Conservation (phyloP, 2,797 vertebrate genomes). For the Platalea minor region DNA sequence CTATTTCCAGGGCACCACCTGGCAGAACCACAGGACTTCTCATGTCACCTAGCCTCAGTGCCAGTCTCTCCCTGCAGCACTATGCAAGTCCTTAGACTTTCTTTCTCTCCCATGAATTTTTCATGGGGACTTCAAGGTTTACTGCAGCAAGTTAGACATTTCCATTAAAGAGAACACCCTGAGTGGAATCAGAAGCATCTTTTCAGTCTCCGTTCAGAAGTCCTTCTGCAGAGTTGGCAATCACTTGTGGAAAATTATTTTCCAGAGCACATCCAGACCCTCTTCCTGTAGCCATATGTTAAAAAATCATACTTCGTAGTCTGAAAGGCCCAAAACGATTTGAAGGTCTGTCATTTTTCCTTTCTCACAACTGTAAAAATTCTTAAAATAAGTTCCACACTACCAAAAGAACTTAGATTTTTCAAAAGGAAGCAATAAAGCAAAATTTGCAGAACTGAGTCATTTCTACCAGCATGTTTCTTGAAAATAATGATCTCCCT, state of each 20-base stretch:
- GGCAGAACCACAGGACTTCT: neutral
- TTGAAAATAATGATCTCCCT: neutral
- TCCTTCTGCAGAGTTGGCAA: slow-evolving; percentile 52
- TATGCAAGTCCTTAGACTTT: neutral
- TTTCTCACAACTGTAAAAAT: slow-evolving; percentile 35
- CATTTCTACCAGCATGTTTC: neutral
- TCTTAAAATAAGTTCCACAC: neutral
- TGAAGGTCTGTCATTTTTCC: slow-evolving; percentile 48
- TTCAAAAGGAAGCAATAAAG: neutral
- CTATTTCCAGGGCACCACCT: slow-evolving; percentile 16
- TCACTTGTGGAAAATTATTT: slow-evolving; percentile 58
- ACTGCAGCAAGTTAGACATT: slow-evolving; percentile 23
- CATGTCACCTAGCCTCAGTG: neutral
- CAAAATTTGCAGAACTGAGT: slow-evolving; percentile 5
- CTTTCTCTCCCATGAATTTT: slow-evolving; percentile 26
- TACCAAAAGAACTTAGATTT: neutral
- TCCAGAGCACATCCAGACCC: slow-evolving; percentile 33
- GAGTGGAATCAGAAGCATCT: slow-evolving; percentile 22
- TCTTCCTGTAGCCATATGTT: slow-evolving; percentile 46
- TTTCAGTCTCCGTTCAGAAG: slow-evolving; percentile 24
- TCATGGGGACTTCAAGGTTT: slow-evolving; percentile 33
- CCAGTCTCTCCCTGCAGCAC: neutral
- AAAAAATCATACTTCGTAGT: neutral
- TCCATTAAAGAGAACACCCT: slow-evolving; percentile 25
- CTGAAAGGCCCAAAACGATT: neutral